These are phyloP conservation scores for Ara ararauna DNA, from an alignment of 2,797 vertebrate species.

Conservation along the genomic window DNA sequence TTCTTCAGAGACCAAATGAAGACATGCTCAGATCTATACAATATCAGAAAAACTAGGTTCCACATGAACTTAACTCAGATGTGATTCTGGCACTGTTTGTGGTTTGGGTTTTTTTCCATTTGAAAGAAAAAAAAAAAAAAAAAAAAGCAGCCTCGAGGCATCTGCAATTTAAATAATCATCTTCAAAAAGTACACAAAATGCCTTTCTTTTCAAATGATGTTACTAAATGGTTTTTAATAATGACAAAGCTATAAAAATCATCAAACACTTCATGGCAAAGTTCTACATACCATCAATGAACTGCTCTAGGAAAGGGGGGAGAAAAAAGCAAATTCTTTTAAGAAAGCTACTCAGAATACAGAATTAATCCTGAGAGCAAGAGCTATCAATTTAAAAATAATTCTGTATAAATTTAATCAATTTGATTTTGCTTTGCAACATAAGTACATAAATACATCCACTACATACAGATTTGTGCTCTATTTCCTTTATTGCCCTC, in stretches of 20 bases:
- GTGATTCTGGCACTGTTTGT: neutral
- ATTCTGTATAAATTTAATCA: neutral
- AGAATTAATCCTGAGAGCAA: neutral
- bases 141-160: neutral
- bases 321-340: neutral
- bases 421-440: neutral
- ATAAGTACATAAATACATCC: rapidly evolving
- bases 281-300: neutral
- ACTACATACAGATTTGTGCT: neutral
- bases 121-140: neutral
- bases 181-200: neutral
- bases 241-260: neutral
- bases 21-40: neutral
- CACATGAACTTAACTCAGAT: neutral
- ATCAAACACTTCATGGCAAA: neutral
- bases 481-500: neutral
- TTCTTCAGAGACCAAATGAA: neutral
- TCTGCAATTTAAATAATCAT: neutral
- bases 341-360: neutral
- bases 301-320: neutral
- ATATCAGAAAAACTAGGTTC: neutral
- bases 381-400: neutral
- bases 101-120: neutral
- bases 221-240: conserved; percentile 8
- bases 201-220: neutral